Conservation (phyloP, 2,113 vertebrate species). For the Muntiacus reevesi region DNA sequence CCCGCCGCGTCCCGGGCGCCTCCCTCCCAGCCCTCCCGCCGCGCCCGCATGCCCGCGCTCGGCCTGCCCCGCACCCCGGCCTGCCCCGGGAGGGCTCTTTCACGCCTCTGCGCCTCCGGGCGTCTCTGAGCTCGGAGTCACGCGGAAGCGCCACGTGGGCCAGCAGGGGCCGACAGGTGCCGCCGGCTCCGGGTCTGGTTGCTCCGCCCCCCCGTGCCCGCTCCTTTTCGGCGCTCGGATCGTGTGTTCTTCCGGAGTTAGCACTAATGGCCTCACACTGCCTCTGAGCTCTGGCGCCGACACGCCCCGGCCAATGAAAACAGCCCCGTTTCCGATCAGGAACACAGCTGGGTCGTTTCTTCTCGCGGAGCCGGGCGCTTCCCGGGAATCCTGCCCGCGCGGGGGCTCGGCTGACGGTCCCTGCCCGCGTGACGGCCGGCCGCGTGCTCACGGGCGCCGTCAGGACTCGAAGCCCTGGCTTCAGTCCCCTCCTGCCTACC, state of each 20-base stretch:
- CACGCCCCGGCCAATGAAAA: background rate
- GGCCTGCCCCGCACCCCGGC: accelerated
- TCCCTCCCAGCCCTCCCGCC: accelerated
- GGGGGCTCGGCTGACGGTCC: slow-evolving; percentile 24
- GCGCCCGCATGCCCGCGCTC: accelerated
- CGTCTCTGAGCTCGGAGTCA: too few species aligned
- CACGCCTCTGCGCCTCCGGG: background rate
- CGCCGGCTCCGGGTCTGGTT: too few species aligned
- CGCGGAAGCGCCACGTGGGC: accelerated
- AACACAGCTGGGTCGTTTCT: background rate
- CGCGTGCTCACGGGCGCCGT: slow-evolving; percentile 8
- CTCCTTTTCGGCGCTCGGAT: background rate
- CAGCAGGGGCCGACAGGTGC: accelerated
- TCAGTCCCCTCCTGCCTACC: background rate
- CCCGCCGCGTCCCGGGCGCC: accelerated
- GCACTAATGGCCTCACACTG: background rate
- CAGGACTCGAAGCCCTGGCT: background rate
- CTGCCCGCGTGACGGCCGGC: background rate
- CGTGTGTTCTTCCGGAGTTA: background rate
- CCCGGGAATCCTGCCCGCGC: background rate
- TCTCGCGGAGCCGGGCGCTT: background rate
- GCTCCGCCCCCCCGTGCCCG: background rate
- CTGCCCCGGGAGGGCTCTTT: background rate
- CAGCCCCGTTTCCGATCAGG: background rate
- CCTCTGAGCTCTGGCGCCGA: background rate